Evolutionary conservation across 2,888 invertebrate species (phyloP), one percentile per base, ranked within the genome.

Genomic region (Autographa pulchrina): DNA sequence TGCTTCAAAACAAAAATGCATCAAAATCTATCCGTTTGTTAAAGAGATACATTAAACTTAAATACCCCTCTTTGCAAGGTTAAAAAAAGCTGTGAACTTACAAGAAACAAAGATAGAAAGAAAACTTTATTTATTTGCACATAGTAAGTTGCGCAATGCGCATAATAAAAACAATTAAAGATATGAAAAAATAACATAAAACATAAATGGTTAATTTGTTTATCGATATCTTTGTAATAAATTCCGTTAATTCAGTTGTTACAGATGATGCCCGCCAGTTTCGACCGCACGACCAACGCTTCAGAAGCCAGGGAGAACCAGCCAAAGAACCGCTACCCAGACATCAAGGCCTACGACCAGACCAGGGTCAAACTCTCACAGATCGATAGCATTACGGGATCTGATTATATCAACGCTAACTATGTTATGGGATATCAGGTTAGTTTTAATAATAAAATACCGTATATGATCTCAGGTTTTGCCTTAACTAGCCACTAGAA

Each of bases 401-500:
- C 98, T 0, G 99, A 99, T 91, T 99, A 99, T 87, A 98, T 99
- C 78, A 99, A 99, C 91, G 98, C 99, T 0, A 99, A 99, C 90
- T 98, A 97, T 88, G 98, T 99, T 0, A 96, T 98, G 91, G 98
- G 99, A 4, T 99, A 99, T 88, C 98, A 98, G 93, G 96, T 96
- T 18, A 84, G 90, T 77, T 32, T 32, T 0, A 6, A 48, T n/a
- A n/a, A 0, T 4, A n/a, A 8, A 31, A 58, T 58, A 16, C 11
- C 11, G 2, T 11, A 5, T 7, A 18, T 54, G 20, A 54, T 9
- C 9, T 7, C n/a, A 54, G 11, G 35, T 20, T 31, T 16, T 25
- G 25, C 25, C 25, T 25, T 25, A 25, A 25, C 25, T 25, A 25
- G 25, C 25, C 25, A 25, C 25, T 25, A n/a, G 25, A 2, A 25